Conservation (phyloP, 2,113 vertebrate species). For the Podarcis cretensis region DNA sequence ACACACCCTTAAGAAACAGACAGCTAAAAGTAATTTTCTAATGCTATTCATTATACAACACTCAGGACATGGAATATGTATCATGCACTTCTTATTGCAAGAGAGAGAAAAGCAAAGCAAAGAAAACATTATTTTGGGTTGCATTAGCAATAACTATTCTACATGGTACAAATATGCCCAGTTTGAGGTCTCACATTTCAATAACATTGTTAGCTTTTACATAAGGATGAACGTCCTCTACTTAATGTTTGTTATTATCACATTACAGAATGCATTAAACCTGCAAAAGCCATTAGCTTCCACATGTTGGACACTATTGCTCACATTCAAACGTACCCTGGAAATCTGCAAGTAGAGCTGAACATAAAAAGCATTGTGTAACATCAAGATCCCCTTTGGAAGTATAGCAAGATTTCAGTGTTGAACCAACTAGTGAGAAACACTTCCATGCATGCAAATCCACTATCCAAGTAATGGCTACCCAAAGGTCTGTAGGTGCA, state of each 20-base stretch:
- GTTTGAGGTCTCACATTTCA: not conserved
- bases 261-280: not conserved
- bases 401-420: not conserved
- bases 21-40: slow-evolving; percentile 28
- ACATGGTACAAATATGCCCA: not conserved
- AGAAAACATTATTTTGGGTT: not conserved
- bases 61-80: not conserved
- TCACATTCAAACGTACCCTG: not conserved
- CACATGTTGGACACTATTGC: not conserved
- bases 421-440: too few species aligned
- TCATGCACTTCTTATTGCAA: not conserved
- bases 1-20: slow-evolving; percentile 4
- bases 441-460: not conserved
- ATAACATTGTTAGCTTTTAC: not conserved
- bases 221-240: not conserved
- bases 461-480: not conserved
- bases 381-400: not conserved
- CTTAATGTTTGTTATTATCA: not conserved
- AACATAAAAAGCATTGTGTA: not conserved
- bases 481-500: not conserved
- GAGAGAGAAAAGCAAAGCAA: not conserved
- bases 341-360: not conserved
- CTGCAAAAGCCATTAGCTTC: not conserved
- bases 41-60: not conserved
- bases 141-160: not conserved